Evolutionary conservation across 1,140 invertebrate genomes (phyloP), one percentile per base, ranked within the genome.

Genomic region (Bombus vancouverensis): DNA sequence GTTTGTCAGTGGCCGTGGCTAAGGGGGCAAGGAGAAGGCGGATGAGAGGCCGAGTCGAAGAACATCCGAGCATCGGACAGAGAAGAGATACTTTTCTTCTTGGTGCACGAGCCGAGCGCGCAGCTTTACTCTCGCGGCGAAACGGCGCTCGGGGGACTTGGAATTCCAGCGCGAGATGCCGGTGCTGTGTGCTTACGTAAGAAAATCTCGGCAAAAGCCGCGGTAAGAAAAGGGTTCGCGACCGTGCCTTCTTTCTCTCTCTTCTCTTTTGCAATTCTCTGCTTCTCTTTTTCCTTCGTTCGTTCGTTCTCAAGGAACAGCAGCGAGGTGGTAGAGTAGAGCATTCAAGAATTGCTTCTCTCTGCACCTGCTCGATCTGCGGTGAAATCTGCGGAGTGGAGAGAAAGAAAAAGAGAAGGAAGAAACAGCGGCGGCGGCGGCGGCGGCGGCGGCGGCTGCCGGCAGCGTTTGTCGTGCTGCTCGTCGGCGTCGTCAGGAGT

Each of bases 71-170:
- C 80, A 22, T 32, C 71, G 57, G 34, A 22, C 32, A 44, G 53
- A 53, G 39, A 78, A 81, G 66, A 83, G 75, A 83, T 70, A 72
- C 65, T 78, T 85, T 86, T 79, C 86, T 87, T 84, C 81, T 77
- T 32, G 32, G 75, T 37, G 82, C 59, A 62, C 62, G 85, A 81
- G 81, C 71, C 85, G 2, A 53, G 85, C 71, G 72, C 39, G 65
- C 72, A 22, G 12, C 47, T 53, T 74, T 62, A 76, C 86, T 76
- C 22, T 62, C 88, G 76, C 47, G 47, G 89, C 72, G 88, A 84
- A 88, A 91, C 88, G 90, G 88, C 78, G 90, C 89, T 87, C 89
- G 79, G 47, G 90, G 90, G 90, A 91, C 78, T 83, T 87, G 70
- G 82, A 89, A 91, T 91, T 90, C 90, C 89, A 85, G 59, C 81